Evolutionary conservation across 2,797 vertebrate species (phyloP).

Genomic region (Muscicapa comitata): DNA sequence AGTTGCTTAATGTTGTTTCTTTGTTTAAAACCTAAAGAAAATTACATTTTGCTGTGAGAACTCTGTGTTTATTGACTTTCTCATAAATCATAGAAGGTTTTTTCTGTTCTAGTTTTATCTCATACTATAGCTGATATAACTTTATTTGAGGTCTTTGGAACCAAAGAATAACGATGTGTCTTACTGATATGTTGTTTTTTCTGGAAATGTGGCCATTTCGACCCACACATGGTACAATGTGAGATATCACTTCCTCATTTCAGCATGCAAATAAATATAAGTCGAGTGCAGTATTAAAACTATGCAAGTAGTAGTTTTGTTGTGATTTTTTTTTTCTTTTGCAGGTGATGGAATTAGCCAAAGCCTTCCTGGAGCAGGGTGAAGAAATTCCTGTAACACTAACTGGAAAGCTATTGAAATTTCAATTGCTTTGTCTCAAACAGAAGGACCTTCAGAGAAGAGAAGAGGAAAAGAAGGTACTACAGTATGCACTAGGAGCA

Average conservation of each 20-base stretch:
- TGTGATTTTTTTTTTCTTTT: not conserved
- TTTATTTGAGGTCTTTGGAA: not conserved
- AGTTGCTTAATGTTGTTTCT: not conserved
- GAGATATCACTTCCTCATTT: not conserved
- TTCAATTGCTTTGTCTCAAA: slow-evolving; percentile 86
- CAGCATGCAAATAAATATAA: not conserved
- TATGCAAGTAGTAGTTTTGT: not conserved
- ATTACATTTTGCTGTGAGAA: not conserved
- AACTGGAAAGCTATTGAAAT: slow-evolving; percentile 89
- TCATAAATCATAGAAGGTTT: not conserved
- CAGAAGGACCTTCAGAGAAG: slow-evolving; percentile 77
- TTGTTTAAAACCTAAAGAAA: not conserved
- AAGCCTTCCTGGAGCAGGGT: slow-evolving; percentile 77
- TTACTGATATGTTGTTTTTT: not conserved
- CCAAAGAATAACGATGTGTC: not conserved
- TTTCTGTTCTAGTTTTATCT: not conserved
- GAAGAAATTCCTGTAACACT: slow-evolving; percentile 82
- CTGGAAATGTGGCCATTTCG: not conserved
- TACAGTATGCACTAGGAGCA: not conserved
- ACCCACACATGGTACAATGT: not conserved
- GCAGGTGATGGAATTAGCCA: slow-evolving; percentile 83
- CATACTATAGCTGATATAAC: not conserved
- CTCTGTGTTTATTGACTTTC: not conserved
- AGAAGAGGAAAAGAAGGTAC: slow-evolving; percentile 74
- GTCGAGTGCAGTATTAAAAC: not conserved